These are phyloP conservation scores for Drosophila lowei DNA, from an alignment of 1,140 invertebrate genomes.

Conservation along the genomic window DNA sequence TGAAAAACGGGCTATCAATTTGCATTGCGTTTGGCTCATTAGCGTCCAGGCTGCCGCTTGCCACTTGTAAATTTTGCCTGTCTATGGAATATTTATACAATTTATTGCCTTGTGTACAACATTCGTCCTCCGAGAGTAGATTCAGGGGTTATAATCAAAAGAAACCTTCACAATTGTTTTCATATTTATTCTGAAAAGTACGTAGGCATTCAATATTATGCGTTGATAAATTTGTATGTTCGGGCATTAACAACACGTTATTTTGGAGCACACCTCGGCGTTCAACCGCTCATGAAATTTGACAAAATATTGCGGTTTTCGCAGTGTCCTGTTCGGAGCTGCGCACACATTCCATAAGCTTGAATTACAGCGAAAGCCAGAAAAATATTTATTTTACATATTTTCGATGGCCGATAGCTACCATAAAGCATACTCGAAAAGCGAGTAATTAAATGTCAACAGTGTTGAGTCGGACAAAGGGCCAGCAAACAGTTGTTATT, in stretches of 20 bases:
- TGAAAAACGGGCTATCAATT: constrained; percentile 68
- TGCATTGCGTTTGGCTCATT: constrained; percentile 77
- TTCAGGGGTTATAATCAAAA: background rate
- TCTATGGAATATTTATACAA: constrained; percentile 48
- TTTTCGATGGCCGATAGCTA: constrained; percentile 39
- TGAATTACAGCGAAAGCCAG: constrained; percentile 56
- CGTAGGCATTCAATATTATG: no score
- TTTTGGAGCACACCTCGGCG: constrained; percentile 13
- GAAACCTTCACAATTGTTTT: no score
- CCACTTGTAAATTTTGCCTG: constrained; percentile 57
- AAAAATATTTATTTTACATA: constrained; percentile 71
- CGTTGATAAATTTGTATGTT: background rate
- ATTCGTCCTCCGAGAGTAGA: constrained; percentile 24
- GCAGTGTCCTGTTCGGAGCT: constrained; percentile 6
- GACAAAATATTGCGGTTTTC: constrained; percentile 69
- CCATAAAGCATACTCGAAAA: constrained; percentile 17
- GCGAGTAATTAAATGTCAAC: constrained; percentile 71
- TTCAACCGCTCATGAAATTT: constrained; percentile 26
- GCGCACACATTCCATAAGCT: constrained; percentile 51
- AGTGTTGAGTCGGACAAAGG: constrained; percentile 55
- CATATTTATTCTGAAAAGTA: no score
- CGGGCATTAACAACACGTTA: background rate
- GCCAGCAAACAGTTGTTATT: background rate
- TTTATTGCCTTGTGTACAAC: constrained; percentile 49
- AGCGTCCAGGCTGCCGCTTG: constrained; percentile 57